Evolutionary conservation across 2,113 vertebrate species (phyloP), one percentile per base, ranked within the genome.

Genomic region (Thomomys bottae): DNA sequence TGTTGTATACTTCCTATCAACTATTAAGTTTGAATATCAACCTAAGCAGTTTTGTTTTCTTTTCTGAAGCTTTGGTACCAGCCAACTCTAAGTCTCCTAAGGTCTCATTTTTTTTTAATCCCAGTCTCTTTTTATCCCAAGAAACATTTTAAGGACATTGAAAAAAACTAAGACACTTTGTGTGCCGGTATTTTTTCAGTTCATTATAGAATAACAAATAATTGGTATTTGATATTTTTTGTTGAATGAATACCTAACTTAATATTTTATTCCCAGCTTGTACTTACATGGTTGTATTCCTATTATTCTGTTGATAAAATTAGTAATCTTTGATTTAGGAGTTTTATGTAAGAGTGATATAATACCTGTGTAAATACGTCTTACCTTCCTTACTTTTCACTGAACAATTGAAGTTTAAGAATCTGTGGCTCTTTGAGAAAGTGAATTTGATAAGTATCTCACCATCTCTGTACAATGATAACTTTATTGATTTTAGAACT

Each of bases 391-490:
- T 87, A 87, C 67, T 86, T 88, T 94, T 86, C 70, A 80, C 21
- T 34, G 64, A 86, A 68, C 30, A 88, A 36, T 73, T 93, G 92
- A 54, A 86, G 6, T 80, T 77, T 76, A 64, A 83, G 71, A 64
- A 42, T 89, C 24, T 38, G 84, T 84, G 6, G 30, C 38, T 86
- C 64, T 87, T 90, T 89, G 68, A 72, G 93, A 93, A 87, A 30
- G 28, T 88, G 71, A 77, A 86, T 77, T 94, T 94, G 94, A 84
- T 49, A 83, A 94, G n/a, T 15, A 68, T 78, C 15, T 8, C 54
- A 89, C 70, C 49, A 42, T 78, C 26, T 82, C 71, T 91, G 18
- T 92, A 77, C 84, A 95, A 36, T 63, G 14, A 32, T 90, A 68
- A 90, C 32, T 68, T 75, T 3, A 34, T 82, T 85, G 42, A 85